Base-by-base conservation (phyloP, 2,113 vertebrate species). In the Salvator merianae region DNA sequence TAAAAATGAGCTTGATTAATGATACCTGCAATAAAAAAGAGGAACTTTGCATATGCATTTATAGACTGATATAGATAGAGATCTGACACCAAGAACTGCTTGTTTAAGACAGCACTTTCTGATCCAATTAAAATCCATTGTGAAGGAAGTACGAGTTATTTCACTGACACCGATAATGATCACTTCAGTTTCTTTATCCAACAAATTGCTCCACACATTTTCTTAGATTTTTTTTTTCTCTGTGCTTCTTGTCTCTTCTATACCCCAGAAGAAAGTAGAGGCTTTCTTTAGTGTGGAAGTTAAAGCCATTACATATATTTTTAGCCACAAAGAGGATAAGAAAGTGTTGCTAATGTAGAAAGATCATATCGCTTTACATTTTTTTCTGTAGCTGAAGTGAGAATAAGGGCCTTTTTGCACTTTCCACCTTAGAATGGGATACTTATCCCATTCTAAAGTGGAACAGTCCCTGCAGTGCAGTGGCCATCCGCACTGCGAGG, bases 111-210 rank as follows among this genome's bases (percentile, higher is more conserved):
- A 30, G 71, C 82, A 22, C 18, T 20, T 30, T 69, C 55, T 26
- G 12, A 32, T 55, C 74, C 70, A 75, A 34, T 34, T 62, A 84
- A 34, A 59, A 1, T 0, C 74, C 4, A 3, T 53, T n/a, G 65
- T 76, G 84, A 30, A 65, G 7, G 66, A 86, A 89, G 77, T 76
- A 24, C n/a, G 63, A 47, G 3, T 36, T 30, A 36, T 73, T 88
- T 65, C 81, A 82, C 7, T 28, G 0, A 78, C 26, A 24, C 6
- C 80, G 2, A 38, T 8, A 14, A 30, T 77, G 71, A 77, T 40
- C 7, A 6, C 32, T 79, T 3, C 72, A 1, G 84, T 77, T 75
- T 0, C n/a, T 71, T 86, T 36, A 43, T 26, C 40, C 10, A 28
- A 40, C 40, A 71, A 63, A 3, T 53, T 76, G 68, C 79, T 28